Conservation (phyloP, 2,797 vertebrate genomes). For the Setipinna tenuifilis region DNA sequence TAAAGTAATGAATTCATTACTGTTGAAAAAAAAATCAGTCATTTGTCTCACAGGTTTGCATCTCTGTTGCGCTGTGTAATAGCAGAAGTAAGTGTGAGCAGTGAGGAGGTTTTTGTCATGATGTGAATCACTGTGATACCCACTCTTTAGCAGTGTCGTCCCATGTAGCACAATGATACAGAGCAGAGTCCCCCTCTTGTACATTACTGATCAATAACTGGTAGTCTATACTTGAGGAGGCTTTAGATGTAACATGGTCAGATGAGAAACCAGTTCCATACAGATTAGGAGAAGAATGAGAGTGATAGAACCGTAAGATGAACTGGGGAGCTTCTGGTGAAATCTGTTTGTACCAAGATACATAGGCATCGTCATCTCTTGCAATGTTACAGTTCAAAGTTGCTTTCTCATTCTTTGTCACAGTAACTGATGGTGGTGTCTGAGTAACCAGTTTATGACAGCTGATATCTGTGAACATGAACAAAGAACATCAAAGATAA, state of each 20-base stretch:
- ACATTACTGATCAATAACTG: slow-evolving; percentile 15
- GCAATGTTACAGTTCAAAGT: slow-evolving; percentile 27
- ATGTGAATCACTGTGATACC: background rate
- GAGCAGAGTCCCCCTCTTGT: slow-evolving; percentile 23
- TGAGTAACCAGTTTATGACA: slow-evolving; percentile 16
- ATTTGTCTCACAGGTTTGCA: background rate
- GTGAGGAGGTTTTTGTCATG: slow-evolving; percentile 35
- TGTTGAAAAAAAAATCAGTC: too few relatives aligned
- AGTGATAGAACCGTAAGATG: background rate
- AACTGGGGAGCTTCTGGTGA: background rate
- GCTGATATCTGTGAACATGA: slow-evolving; percentile 5
- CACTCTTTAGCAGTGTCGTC: background rate
- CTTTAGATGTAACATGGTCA: slow-evolving; percentile 8
- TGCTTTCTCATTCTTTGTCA: background rate
- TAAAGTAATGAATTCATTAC: too few relatives aligned
- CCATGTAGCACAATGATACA: slow-evolving; percentile 32
- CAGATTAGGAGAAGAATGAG: background rate
- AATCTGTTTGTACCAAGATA: slow-evolving; percentile 25
- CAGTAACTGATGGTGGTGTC: background rate
- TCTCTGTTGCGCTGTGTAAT: background rate
- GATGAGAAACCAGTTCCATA: slow-evolving; percentile 33
- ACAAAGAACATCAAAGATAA: background rate
- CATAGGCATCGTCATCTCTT: background rate
- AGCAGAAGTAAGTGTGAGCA: background rate
- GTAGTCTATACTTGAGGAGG: slow-evolving; percentile 20